Conservation (phyloP, 2,888 invertebrate species). For the Euproctis similis region DNA sequence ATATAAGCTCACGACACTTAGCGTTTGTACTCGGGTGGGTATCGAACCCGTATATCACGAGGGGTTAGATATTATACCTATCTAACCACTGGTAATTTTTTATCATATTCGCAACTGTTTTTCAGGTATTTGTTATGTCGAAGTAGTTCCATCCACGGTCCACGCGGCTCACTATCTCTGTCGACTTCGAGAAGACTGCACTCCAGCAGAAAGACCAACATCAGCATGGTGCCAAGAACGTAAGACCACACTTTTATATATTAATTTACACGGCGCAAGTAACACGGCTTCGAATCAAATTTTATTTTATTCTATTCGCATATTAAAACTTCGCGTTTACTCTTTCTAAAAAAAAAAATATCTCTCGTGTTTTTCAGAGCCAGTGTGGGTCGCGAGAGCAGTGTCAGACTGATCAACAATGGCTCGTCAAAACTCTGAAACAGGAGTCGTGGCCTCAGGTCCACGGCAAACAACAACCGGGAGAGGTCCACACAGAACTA, state of each 20-base stretch:
- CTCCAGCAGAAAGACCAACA: conserved; percentile 66
- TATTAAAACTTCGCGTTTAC: neutral
- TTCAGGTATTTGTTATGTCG: conserved; percentile 64
- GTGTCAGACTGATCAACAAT: conserved; percentile 60
- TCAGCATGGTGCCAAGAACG: conserved; percentile 68
- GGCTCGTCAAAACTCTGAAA: conserved; percentile 68
- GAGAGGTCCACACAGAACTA: conserved; percentile 52
- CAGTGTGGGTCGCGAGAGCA: conserved; percentile 61
- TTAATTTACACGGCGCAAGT: no score
- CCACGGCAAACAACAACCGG: conserved; percentile 47
- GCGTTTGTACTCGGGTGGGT: no score
- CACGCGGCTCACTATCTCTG: conserved; percentile 59
- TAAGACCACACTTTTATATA: no score
- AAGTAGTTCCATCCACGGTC: conserved; percentile 45
- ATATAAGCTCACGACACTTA: no score
- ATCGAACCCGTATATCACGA: no score
- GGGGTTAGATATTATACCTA: no score
- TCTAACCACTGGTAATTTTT: no score
- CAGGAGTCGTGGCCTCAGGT: conserved; percentile 38
- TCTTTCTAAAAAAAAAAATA: neutral
- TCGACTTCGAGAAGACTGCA: conserved; percentile 60
- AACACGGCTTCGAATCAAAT: neutral
- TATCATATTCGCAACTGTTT: no score
- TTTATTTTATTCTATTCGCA: neutral
- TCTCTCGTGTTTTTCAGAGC: conserved; percentile 35